phyloP scores from a whole-genome alignment of 2,797 vertebrate species.

The Chelmon rostratus region DNA sequence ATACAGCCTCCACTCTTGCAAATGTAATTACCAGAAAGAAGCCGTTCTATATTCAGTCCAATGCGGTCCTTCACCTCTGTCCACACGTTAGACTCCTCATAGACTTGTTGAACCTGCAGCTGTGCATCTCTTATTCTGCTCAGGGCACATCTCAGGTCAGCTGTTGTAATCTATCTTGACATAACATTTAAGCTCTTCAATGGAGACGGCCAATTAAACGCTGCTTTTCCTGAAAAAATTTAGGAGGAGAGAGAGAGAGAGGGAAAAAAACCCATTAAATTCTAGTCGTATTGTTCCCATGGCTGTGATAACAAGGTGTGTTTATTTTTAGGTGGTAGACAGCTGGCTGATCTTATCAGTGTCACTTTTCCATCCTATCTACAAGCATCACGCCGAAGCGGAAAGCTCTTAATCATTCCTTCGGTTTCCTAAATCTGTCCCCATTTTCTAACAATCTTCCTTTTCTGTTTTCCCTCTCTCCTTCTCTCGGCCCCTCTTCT shows the following conservation, averaged over 20 bases:
- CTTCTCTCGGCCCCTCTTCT: conserved; percentile 58
- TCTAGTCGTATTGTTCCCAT: conserved; percentile 28
- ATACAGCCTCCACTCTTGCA: not conserved
- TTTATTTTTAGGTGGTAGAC: conserved; percentile 59
- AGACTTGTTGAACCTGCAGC: not conserved
- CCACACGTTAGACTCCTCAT: not conserved
- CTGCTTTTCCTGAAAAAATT: conserved; percentile 4
- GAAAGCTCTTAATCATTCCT: conserved; percentile 62
- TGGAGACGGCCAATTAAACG: conserved; percentile 26
- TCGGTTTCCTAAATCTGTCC: conserved; percentile 68
- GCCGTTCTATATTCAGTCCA: not conserved
- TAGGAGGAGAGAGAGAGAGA: not conserved
- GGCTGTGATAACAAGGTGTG: conserved; percentile 49
- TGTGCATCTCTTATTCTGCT: conserved; percentile 1
- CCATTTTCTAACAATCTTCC: conserved; percentile 79
- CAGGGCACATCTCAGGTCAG: conserved; percentile 20
- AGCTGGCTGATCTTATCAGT: conserved; percentile 55
- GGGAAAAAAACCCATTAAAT: conserved; percentile 10
- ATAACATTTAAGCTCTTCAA: not conserved
- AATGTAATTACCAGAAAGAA: not conserved
- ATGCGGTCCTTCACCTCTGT: not conserved
- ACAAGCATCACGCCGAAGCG: conserved; percentile 45
- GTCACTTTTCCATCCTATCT: conserved; percentile 54
- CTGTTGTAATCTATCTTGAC: conserved; percentile 35
- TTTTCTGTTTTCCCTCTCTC: conserved; percentile 67